Conservation (phyloP, 35 echinoderm and acorn worm species). For the Apostichopus parvimensis region DNA sequence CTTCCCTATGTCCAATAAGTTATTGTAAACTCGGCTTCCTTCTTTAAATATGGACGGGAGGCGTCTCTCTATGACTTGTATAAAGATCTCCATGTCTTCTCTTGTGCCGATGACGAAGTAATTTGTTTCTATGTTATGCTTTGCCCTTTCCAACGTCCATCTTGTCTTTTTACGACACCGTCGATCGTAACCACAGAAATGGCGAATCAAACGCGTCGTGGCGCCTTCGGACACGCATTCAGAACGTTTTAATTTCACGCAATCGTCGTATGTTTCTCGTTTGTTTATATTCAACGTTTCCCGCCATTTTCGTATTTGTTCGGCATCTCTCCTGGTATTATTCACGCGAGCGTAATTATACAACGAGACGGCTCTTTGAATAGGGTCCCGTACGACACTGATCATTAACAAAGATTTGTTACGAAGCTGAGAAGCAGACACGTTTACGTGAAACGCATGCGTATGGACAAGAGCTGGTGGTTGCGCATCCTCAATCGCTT, state of each 20-base stretch:
- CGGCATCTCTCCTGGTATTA: background rate
- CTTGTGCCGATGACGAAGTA: conserved; percentile 20
- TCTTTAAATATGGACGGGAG: conserved; percentile 20
- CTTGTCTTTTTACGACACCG: conserved; percentile 7
- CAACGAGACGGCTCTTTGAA: conserved; percentile 26
- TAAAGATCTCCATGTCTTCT: conserved; percentile 6
- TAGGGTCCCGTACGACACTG: conserved; percentile 29
- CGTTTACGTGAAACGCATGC: conserved; percentile 27
- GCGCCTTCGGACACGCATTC: conserved; percentile 23
- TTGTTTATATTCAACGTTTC: conserved; percentile 6
- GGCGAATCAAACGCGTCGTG: conserved; percentile 8
- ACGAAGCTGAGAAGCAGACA: background rate
- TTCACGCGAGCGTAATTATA: conserved; percentile 31
- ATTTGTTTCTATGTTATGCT: conserved; percentile 39
- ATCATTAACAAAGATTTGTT: conserved; percentile 8
- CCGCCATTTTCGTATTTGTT: conserved; percentile 40
- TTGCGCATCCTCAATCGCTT: background rate
- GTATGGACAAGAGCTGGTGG: conserved; percentile 37
- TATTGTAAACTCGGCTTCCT: background rate
- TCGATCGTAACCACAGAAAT: conserved; percentile 41
- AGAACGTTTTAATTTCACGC: conserved; percentile 16
- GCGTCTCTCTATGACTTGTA: conserved; percentile 25
- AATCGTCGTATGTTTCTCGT: conserved; percentile 24
- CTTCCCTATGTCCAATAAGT: conserved; percentile 24
- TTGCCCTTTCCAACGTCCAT: conserved; percentile 24